Percentiles rank a stretch among this genome's conserved stretches.
Conservation (phyloP, 1,140 invertebrate species). For the Drosophila lowei region DNA sequence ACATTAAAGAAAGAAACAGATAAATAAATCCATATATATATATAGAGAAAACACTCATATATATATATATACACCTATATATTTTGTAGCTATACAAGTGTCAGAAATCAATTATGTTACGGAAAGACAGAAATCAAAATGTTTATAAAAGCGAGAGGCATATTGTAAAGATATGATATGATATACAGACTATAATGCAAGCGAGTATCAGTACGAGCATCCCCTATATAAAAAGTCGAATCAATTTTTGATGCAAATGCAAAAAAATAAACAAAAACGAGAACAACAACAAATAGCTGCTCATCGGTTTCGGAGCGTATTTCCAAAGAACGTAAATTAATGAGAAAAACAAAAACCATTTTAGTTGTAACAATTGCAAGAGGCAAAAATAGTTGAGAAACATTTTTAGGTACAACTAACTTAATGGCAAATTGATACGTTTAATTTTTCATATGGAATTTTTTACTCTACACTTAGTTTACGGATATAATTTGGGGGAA, state of each 20-base stretch:
- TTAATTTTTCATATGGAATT: slow-evolving; percentile 75
- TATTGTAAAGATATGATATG: slow-evolving; percentile 25
- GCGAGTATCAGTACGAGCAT: slow-evolving; percentile 12
- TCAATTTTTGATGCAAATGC: slow-evolving; percentile 49
- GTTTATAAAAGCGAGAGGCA: slow-evolving; percentile 49
- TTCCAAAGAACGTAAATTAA: slow-evolving; percentile 74
- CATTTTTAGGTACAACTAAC: slow-evolving; percentile 57
- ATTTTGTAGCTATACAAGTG: slow-evolving; percentile 61
- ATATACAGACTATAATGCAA: slow-evolving; percentile 14
- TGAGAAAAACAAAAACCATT: slow-evolving; percentile 40
- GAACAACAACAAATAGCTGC: slow-evolving; percentile 72
- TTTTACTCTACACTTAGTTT: slow-evolving; percentile 77
- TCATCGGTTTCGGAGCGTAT: slow-evolving; percentile 83
- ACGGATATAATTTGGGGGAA: slow-evolving; percentile 53
- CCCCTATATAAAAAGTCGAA: slow-evolving; percentile 31
- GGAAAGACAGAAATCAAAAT: slow-evolving; percentile 68
- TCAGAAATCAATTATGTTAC: slow-evolving; percentile 51
- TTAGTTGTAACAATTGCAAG: slow-evolving; percentile 62
- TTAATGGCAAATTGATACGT: slow-evolving; percentile 60
- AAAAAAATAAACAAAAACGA: slow-evolving; percentile 28
- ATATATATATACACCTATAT: slow-evolving; percentile 40
- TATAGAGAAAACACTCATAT: slow-evolving; percentile 15
- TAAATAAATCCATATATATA: slow-evolving; percentile 23
- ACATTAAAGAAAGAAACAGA: slow-evolving; percentile 34
- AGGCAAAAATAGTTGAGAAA: slow-evolving; percentile 61